These are phyloP conservation scores for Tachysurus fulvidraco DNA, from an alignment of 2,113 vertebrate genomes.

Conservation along the genomic window DNA sequence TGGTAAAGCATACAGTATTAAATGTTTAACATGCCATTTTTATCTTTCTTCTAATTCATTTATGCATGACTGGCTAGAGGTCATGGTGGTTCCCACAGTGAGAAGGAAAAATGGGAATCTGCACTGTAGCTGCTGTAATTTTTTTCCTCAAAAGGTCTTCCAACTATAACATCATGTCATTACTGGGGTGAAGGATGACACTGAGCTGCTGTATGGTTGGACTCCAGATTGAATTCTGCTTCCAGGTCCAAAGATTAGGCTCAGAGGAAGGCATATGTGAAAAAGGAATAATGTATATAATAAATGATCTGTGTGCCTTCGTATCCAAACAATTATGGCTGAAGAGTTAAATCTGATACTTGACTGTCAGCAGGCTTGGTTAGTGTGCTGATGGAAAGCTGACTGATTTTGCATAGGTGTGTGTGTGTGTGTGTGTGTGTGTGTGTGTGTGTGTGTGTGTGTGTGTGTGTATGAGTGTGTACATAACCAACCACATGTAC, in stretches of 20 bases:
- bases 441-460: slow-evolving; percentile 38
- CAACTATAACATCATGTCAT: background rate
- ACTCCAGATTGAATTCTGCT: background rate
- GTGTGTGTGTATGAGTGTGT: slow-evolving; percentile 16
- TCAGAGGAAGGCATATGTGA: background rate
- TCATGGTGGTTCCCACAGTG: background rate
- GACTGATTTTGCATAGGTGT: slow-evolving; percentile 62
- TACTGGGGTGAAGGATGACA: background rate
- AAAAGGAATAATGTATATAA: background rate
- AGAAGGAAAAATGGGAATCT: background rate
- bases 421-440: slow-evolving; percentile 8
- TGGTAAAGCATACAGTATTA: background rate
- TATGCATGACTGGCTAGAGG: background rate
- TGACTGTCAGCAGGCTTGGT: slow-evolving; percentile 58
- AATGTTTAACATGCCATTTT: background rate
- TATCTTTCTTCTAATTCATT: background rate
- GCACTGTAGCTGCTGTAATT: background rate
- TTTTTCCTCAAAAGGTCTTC: background rate
- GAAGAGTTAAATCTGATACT: slow-evolving; percentile 3
- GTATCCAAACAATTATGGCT: background rate
- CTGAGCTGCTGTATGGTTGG: too few species aligned
- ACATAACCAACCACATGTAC: slow-evolving; percentile 28
- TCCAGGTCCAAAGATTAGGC: background rate
- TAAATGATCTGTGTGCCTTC: background rate
- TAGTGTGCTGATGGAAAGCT: slow-evolving; percentile 62